A percentile compares a stretch with the other conserved stretches of the same genome.
phyloP scores from a whole-genome alignment of 2,113 vertebrate species.

The Scomber scombrus region DNA sequence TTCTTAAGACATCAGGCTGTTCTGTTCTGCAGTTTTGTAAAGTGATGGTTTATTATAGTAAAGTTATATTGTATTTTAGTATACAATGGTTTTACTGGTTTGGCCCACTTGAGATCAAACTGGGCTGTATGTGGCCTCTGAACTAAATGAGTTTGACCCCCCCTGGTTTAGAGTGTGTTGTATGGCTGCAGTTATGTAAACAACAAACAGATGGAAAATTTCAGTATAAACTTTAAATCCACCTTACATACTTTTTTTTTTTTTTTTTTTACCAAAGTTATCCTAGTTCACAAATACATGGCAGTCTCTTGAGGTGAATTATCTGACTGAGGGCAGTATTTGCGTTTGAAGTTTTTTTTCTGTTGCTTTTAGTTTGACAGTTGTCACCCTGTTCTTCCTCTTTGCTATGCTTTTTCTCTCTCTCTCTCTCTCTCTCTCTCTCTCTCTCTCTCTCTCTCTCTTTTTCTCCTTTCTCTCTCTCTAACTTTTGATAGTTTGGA shows the following conservation, averaged over 20 bases:
- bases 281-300: conserved; percentile 2
- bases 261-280: not conserved
- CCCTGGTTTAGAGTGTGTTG: not conserved
- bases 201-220: not conserved
- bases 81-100: too few species aligned
- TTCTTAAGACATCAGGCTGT: too few species aligned
- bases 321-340: conserved; percentile 10
- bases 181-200: not conserved
- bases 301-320: conserved; percentile 15
- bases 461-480: conserved; percentile 21
- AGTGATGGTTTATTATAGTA: too few species aligned
- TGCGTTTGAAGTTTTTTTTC: conserved; percentile 28
- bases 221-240: not conserved
- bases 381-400: conserved; percentile 45
- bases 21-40: too few species aligned
- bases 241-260: not conserved
- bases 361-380: conserved; percentile 43
- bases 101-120: too few species aligned
- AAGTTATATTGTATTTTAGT: too few species aligned
- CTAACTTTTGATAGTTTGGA: conserved; percentile 66
- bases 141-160: too few species aligned
- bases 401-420: not conserved
- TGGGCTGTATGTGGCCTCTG: too few species aligned
- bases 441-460: conserved; percentile 23
- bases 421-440: conserved; percentile 1